A percentile compares a stretch with the other conserved stretches of the same genome.
These are phyloP conservation scores for Cettia cetti DNA, from an alignment of 2,113 vertebrate genomes.

Conservation along the genomic window DNA sequence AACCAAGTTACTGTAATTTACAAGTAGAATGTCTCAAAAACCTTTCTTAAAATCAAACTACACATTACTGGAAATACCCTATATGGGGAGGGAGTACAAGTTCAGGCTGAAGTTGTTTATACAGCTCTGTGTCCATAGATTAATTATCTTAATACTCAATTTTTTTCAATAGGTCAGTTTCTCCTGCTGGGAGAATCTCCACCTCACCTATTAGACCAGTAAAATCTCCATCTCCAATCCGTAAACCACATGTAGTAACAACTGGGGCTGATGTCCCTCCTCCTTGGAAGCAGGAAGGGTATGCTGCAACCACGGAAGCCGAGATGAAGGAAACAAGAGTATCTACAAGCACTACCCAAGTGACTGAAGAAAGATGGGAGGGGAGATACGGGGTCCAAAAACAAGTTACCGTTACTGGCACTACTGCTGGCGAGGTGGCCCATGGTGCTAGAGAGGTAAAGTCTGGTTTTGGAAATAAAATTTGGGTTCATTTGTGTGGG, in stretches of 20 bases:
- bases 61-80: background rate
- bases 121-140: too few relatives aligned
- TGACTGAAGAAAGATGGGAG: slow-evolving; percentile 86
- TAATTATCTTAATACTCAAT: background rate
- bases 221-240: slow-evolving; percentile 84
- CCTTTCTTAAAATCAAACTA: background rate
- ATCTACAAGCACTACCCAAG: slow-evolving; percentile 73
- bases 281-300: slow-evolving; percentile 92
- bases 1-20: background rate
- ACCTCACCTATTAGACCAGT: slow-evolving; percentile 91
- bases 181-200: slow-evolving; percentile 86
- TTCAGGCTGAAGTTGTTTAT: background rate
- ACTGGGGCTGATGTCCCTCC: slow-evolving; percentile 83
- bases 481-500: background rate
- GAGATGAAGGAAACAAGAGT: slow-evolving; percentile 77
- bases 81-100: background rate
- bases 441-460: slow-evolving; percentile 68
- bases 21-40: background rate
- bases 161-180: slow-evolving; percentile 79
- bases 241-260: slow-evolving; percentile 71
- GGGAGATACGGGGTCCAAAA: slow-evolving; percentile 73
- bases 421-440: slow-evolving; percentile 7
- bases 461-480: background rate
- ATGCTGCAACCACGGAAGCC: slow-evolving; percentile 69
- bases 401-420: slow-evolving; percentile 72